Evolutionary conservation across 2,113 vertebrate species (phyloP), one percentile per base, ranked within the genome.

Genomic region (Microtus ochrogaster): DNA sequence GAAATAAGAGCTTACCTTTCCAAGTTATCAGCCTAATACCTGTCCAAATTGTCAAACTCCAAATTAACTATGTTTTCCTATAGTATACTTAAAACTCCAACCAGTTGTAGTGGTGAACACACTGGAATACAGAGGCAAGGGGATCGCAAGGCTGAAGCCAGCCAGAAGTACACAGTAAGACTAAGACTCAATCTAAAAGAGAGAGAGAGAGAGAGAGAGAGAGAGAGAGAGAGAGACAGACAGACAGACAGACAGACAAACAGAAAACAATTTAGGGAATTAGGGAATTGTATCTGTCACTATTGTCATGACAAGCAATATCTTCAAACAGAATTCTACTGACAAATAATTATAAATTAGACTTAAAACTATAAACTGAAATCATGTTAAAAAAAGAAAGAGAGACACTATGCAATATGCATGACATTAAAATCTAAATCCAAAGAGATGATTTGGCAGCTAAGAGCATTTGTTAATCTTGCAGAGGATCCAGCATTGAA

Each of bases 271-370:
- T 63, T 93, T 92, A 78, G 13, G 41, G 30, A 89, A 87, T 33
- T 79, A 74, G 13, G 41, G 30, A 89, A 87, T 33, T 79, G 3
- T n/a, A 26, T 63, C 30, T 68, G 22, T 83, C 77, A 83, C 21
- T 92, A 58, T 16, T 81, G 90, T 90, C 66, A 91, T 87, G 83
- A 91, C 26, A 95, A 93, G 89, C 77, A 86, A 61, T 91, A 91
- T 78, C 78, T 82, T 92, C 70, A 91, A 77, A 44, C 28, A 85
- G 16, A 82, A 96, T 95, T 89, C 21, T n/a, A 89, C 68, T 70
- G 33, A 88, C 33, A 82, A 91, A 79, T 16, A 83, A 88, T 92
- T 73, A 77, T 63, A 66, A 93, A 94, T 39, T 94, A 44, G 44
- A 44, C 44, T 44, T 44, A 44, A 44, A 44, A 44, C 44, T 44